Conservation (phyloP, 2,113 vertebrate genomes). For the Sitta europaea region DNA sequence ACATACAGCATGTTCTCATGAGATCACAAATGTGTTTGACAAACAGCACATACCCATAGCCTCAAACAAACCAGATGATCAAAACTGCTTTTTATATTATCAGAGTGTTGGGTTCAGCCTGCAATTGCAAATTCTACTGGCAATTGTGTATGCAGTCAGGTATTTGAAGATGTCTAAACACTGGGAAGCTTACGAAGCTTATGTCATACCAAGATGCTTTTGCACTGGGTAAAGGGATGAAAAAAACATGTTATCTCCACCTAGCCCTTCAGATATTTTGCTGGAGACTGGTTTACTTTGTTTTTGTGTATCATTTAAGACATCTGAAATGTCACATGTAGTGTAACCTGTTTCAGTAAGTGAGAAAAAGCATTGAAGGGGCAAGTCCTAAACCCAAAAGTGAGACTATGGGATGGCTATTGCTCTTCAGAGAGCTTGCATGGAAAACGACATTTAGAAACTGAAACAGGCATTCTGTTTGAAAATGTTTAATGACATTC, state of each 20-base stretch:
- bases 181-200: background rate
- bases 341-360: background rate
- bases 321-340: background rate
- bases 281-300: background rate
- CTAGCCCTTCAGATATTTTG: background rate
- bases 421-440: background rate
- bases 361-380: background rate
- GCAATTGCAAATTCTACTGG: background rate
- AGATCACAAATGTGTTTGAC: background rate
- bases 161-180: background rate
- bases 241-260: background rate
- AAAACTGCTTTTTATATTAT: background rate
- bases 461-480: background rate
- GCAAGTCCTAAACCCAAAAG: background rate
- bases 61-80: background rate
- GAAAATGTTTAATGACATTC: background rate
- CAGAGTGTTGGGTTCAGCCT: background rate
- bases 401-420: background rate
- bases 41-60: conserved; percentile 7
- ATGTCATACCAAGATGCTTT: rapidly evolving
- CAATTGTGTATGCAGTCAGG: background rate
- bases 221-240: background rate
- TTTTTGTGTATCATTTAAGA: background rate
- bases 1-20: background rate
- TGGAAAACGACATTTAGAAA: background rate